A percentile compares a stretch with the other conserved stretches of the same genome.
These are phyloP conservation scores for Amblyjoppa fuscipennis DNA, from an alignment of 2,888 invertebrate genomes.

Conservation along the genomic window DNA sequence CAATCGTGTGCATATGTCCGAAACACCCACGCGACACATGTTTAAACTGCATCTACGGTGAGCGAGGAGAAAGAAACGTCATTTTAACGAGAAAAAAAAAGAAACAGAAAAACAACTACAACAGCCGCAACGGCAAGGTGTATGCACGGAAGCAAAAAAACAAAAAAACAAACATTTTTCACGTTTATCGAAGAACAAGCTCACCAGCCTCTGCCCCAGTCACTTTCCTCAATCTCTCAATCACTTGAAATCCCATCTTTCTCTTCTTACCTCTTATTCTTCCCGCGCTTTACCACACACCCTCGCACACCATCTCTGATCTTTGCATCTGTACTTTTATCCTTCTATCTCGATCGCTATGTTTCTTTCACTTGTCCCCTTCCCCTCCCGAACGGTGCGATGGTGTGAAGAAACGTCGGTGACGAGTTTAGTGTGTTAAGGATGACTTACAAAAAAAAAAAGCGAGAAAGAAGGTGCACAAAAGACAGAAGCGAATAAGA, in stretches of 20 bases:
- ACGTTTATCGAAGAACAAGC: conserved; percentile 71
- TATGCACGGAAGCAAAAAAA: conserved; percentile 58
- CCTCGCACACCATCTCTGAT: conserved; percentile 49
- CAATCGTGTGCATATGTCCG: conserved; percentile 64
- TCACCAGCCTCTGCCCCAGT: conserved; percentile 71
- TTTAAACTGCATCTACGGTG: conserved; percentile 50
- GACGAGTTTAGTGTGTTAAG: conserved; percentile 18
- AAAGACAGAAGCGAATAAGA: conserved; percentile 11
- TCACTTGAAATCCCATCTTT: conserved; percentile 69
- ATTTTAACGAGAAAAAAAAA: conserved; percentile 66
- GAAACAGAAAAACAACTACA: conserved; percentile 45
- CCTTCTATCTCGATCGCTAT: conserved; percentile 41
- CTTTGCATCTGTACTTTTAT: conserved; percentile 33
- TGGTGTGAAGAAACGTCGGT: conserved; percentile 28
- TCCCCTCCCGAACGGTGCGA: conserved; percentile 9
- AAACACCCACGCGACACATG: conserved; percentile 61
- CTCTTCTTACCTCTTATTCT: conserved; percentile 62
- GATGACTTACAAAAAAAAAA: neutral
- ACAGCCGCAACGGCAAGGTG: conserved; percentile 42
- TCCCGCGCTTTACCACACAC: conserved; percentile 42
- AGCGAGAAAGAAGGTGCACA: conserved; percentile 43
- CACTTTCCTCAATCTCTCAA: conserved; percentile 47
- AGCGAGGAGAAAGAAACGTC: conserved; percentile 65
- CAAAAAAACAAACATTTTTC: conserved; percentile 66
- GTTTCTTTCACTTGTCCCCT: conserved; percentile 40